Evolutionary conservation across 2,113 vertebrate species (phyloP), one percentile per base, ranked within the genome.

Genomic region (Corythornis madagascariensis): DNA sequence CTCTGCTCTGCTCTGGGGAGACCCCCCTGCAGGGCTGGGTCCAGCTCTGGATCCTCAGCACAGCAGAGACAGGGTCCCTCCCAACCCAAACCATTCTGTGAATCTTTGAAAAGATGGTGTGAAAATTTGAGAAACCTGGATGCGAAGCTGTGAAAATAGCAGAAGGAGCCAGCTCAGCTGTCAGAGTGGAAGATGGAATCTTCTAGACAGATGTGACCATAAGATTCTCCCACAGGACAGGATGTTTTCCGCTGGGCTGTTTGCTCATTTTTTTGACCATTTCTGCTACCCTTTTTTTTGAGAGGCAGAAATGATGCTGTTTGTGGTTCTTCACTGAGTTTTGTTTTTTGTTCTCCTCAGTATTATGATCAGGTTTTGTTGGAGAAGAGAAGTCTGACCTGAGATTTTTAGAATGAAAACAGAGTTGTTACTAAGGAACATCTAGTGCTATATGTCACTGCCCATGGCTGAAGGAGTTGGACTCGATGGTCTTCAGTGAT

Each of bases 241-340:
- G n/a, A 28, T 26, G 7, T 59, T 29, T 53, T 6, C 47, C 9
- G 2, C 43, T 59, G 57, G 7, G 24, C 1, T 0, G 7, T n/a
- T 29, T 40, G 11, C 48, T 86, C 2, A 0, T 24, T 52, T 52
- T 52, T 26, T 52, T 26, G 25, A 25, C 50, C 24, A 26, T 52
- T 52, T 26, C 25, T 52, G 25, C 24, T 26, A 26, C 12, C 14
- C 9, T 50, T 60, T 28, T 55, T 52, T 26, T 10, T 24, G 17
- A 24, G 16, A 24, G 40, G n/a, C 86, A 81, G 35, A 69, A 86
- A 29, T 10, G 6, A n/a, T 8, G 2, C 6, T 29, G 4, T 21
- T 47, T 2, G 2, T n/a, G 18, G 13, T 40, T 65, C 26, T 3
- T 21, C 8, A 33, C 7, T 28, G 25, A 60, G 53, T 9, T 10